phyloP scores from a whole-genome alignment of 2,888 invertebrate species.

The Heliconius cydno region DNA sequence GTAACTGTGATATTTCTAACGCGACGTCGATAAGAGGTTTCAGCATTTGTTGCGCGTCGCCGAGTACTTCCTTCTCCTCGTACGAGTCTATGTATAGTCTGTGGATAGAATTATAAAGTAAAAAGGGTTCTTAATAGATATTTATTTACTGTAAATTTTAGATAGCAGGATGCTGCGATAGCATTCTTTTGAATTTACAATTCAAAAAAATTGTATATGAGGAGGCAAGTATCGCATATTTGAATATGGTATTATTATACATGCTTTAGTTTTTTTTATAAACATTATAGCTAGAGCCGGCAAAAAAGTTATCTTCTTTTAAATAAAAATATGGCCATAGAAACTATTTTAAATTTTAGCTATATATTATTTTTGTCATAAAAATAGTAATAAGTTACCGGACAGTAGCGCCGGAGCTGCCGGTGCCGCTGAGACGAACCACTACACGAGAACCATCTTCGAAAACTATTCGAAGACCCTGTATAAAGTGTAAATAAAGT shows the following conservation, averaged over 20 bases:
- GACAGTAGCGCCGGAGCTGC: slow-evolving; percentile 98
- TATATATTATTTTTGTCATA: not conserved
- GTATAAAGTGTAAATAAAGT: slow-evolving; percentile 47
- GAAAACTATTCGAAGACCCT: slow-evolving; percentile 97
- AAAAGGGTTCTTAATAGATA: not conserved
- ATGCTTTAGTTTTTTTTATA: too few species aligned
- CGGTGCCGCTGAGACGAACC: slow-evolving; percentile 97
- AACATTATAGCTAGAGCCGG: not conserved
- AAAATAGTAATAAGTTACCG: slow-evolving; percentile 75
- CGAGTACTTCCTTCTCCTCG: slow-evolving; percentile 88
- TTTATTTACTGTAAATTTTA: too few species aligned
- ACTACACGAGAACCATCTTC: slow-evolving; percentile 97
- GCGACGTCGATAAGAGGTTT: slow-evolving; percentile 95
- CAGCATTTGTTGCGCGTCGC: slow-evolving; percentile 88
- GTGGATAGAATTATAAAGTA: slow-evolving; percentile 34
- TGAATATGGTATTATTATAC: too few species aligned
- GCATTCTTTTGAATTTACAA: too few species aligned
- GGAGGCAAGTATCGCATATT: too few species aligned
- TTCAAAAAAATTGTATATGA: too few species aligned
- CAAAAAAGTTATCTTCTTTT: not conserved
- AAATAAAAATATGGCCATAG: not conserved
- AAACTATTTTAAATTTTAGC: not conserved
- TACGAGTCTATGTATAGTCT: slow-evolving; percentile 97
- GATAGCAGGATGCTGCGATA: too few species aligned
- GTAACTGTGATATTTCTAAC: slow-evolving; percentile 91